phyloP scores from a whole-genome alignment of 2,888 invertebrate species.

The Clusia tigrina region DNA sequence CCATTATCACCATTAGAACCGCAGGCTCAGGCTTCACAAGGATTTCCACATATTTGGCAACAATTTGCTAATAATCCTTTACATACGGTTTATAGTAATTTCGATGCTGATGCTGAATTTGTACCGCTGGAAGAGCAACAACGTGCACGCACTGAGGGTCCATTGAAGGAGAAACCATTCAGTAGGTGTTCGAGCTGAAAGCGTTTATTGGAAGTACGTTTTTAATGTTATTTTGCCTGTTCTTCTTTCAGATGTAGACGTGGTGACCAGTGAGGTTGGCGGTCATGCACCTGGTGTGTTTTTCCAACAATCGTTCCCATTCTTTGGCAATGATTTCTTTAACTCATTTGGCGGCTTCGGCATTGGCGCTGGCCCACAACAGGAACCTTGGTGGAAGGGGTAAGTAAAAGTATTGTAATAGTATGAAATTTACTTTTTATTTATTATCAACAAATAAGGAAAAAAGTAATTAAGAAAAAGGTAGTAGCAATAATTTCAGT shows the following conservation, averaged over 20 bases:
- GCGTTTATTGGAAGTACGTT: neutral
- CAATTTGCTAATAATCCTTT: slow-evolving; percentile 46
- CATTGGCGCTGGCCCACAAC: slow-evolving; percentile 50
- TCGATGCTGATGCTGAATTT: slow-evolving; percentile 49
- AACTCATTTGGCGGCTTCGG: slow-evolving; percentile 61
- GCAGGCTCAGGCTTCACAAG: slow-evolving; percentile 44
- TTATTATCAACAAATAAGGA: neutral
- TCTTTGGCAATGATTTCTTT: slow-evolving; percentile 61
- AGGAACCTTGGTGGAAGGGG: slow-evolving; percentile 63
- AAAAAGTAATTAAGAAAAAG: neutral
- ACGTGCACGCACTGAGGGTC: slow-evolving; percentile 43
- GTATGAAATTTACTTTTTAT: neutral
- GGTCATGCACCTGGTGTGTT: slow-evolving; percentile 51
- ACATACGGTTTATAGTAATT: slow-evolving; percentile 49
- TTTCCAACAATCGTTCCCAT: slow-evolving; percentile 60
- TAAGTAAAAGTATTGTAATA: slow-evolving; percentile 42
- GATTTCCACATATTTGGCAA: slow-evolving; percentile 49
- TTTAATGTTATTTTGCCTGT: neutral
- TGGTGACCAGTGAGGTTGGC: slow-evolving; percentile 54
- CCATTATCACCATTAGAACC: slow-evolving; percentile 51
- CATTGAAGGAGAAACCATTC: slow-evolving; percentile 54
- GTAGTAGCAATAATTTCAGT: too few relatives aligned
- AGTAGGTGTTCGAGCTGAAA: slow-evolving; percentile 42
- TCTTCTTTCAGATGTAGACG: slow-evolving; percentile 51
- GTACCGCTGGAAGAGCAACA: slow-evolving; percentile 52